Base-by-base conservation (phyloP, 2,797 vertebrate genomes). In the Champsocephalus esox region DNA sequence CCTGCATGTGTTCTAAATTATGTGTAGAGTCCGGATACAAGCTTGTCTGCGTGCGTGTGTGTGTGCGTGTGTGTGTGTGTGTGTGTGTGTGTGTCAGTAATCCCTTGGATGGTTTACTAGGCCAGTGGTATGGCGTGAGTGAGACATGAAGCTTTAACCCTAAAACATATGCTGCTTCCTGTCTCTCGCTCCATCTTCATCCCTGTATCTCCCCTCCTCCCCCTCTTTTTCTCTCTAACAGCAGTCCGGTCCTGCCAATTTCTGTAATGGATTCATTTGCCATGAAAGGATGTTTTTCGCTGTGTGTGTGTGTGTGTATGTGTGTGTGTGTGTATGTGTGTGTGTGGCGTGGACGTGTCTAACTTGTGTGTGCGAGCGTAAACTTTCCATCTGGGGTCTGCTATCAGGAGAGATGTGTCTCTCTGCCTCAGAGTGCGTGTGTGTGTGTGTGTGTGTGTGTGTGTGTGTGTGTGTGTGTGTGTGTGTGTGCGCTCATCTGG, bases 351-450 rank as follows among this genome's bases (percentile, higher is more conserved):
- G 56, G 10, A 5, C 11, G 14, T 58, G 32, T 85, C 21, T 87
- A 82, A 88, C 67, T 88, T 90, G 84, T 87, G 81, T 92, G 84
- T 81, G 75, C 50, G 69, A 83, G 86, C 62, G 61, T 92, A 80
- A 91, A 92, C 81, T 89, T 89, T 82, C 87, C 86, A 91, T 93
- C 90, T 93, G 92, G 90, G 85, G 85, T 83, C 69, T 67, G 64
- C 82, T 88, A 82, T 89, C 82, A 72, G 81, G 79, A 88, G 89
- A 79, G 86, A 89, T 90, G 92, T 88, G 62, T 79, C 24, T 55
- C 24, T 64, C 51, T 62, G 57, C 58, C 13, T 66, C 50, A 43
- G 70, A 60, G 32, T 63, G 70, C 66, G 81, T 73, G 82, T 14
- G 77, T 4, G 28, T 71, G 64, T 74, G 64, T 71, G 70, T 76